phyloP scores from a whole-genome alignment of 2,113 vertebrate species.

The Dasyornis broadbenti region DNA sequence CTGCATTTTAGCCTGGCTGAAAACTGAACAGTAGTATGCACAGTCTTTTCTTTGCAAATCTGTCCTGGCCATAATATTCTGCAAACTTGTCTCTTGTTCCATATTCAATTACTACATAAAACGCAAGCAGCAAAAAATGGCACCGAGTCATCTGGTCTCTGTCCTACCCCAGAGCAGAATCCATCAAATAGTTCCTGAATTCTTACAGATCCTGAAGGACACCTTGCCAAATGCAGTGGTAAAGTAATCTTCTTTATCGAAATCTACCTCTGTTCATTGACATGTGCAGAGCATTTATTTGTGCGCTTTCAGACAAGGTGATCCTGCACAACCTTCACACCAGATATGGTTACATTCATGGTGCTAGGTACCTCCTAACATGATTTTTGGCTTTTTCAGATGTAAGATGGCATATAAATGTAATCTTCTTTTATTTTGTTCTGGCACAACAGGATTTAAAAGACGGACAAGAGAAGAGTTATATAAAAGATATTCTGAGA shows the following conservation, averaged over 20 bases:
- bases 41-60: background rate
- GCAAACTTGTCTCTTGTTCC: accelerated
- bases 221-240: background rate
- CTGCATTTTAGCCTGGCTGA: background rate
- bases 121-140: background rate
- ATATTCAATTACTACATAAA: background rate
- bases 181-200: background rate
- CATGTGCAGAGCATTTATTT: background rate
- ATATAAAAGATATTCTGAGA: background rate
- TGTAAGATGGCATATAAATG: slow-evolving; percentile 1
- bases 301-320: background rate
- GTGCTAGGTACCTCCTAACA: background rate
- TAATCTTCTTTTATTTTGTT: slow-evolving; percentile 22
- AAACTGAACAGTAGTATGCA: background rate
- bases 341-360: background rate
- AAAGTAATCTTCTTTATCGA: background rate
- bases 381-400: slow-evolving; percentile 3
- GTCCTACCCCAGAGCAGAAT: background rate
- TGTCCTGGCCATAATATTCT: accelerated
- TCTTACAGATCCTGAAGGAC: background rate
- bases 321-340: background rate
- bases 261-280: background rate
- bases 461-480: background rate
- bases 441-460: slow-evolving; percentile 1
- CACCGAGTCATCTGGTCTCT: background rate